Evolutionary conservation across 2,113 vertebrate species (phyloP).

Genomic region (Mohoua ochrocephala): DNA sequence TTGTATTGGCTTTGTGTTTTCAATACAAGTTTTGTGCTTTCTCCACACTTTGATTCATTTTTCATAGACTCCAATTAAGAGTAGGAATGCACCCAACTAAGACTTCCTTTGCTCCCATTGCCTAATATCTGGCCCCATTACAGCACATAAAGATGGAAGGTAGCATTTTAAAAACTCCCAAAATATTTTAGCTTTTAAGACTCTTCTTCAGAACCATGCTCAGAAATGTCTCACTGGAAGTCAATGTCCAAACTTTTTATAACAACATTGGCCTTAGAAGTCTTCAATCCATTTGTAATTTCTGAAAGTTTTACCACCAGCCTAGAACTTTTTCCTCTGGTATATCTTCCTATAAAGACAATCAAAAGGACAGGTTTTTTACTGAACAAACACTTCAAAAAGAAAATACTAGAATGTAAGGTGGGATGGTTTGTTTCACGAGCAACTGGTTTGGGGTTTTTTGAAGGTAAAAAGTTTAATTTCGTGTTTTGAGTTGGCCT

Average conservation of each 20-base stretch:
- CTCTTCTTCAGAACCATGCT: background rate
- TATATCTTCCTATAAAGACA: background rate
- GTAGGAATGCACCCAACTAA: background rate
- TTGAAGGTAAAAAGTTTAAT: background rate
- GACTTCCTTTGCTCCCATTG: background rate
- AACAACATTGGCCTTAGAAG: background rate
- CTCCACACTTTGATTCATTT: background rate
- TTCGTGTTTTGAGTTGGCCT: background rate
- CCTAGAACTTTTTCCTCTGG: background rate
- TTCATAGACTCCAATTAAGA: background rate
- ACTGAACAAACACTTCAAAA: background rate
- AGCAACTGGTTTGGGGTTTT: background rate
- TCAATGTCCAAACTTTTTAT: background rate
- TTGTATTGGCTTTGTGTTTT: background rate
- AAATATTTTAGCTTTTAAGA: background rate
- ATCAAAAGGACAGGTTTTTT: background rate
- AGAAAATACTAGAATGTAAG: background rate
- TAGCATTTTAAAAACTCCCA: background rate
- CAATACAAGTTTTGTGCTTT: background rate
- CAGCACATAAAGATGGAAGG: background rate
- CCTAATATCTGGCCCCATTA: background rate
- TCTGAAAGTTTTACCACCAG: background rate
- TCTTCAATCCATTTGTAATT: background rate
- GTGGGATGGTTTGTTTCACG: background rate
- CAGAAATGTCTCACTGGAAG: background rate